These are phyloP conservation scores for Orchesella cincta DNA, from an alignment of 1,140 invertebrate species.

Conservation along the genomic window DNA sequence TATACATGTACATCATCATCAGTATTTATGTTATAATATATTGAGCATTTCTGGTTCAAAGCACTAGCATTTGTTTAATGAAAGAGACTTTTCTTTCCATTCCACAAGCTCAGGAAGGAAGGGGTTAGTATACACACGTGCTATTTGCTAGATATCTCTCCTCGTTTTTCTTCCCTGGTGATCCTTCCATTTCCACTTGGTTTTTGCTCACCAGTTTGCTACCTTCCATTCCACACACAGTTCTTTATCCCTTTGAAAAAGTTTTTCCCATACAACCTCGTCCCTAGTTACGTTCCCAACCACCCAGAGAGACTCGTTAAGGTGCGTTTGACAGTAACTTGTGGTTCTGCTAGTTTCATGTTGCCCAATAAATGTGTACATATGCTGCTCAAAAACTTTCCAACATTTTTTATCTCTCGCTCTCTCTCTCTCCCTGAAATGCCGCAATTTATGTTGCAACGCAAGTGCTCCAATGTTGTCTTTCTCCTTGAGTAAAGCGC, in stretches of 20 bases:
- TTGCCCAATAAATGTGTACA: background rate
- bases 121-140: slow-evolving; percentile 21
- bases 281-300: background rate
- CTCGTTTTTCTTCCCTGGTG: background rate
- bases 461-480: too few relatives aligned
- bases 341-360: too few relatives aligned
- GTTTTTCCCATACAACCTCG: background rate
- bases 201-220: background rate
- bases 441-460: too few relatives aligned
- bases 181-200: background rate
- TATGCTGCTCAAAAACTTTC: too few relatives aligned
- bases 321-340: background rate
- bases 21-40: too few relatives aligned
- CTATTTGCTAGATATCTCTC: too few relatives aligned
- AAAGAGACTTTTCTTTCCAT: background rate
- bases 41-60: too few relatives aligned
- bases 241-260: background rate
- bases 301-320: slow-evolving; percentile 17
- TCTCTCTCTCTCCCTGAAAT: too few relatives aligned
- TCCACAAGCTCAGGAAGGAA: background rate
- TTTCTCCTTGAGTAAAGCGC: too few relatives aligned
- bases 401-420: too few relatives aligned
- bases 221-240: background rate
- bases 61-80: too few relatives aligned
- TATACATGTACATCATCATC: too few relatives aligned